Evolutionary conservation across 2,797 vertebrate genomes (phyloP), one percentile per base, ranked within the genome.

Genomic region (Momotus momota): DNA sequence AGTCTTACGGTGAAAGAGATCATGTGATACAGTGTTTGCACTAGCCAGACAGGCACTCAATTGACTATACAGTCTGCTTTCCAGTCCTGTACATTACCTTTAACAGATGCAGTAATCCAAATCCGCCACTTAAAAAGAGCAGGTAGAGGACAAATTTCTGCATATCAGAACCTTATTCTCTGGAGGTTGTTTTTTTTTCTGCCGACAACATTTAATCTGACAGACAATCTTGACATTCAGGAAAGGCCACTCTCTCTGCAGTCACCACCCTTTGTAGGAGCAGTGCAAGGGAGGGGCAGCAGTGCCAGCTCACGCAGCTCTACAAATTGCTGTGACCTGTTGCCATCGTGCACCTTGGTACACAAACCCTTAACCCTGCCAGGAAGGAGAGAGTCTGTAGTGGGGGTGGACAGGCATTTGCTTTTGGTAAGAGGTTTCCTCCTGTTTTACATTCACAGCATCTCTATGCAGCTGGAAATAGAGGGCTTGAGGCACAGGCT

Each of bases 371-470:
- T 33, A 11, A 62, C 72, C 10, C 23, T 21, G 0, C 10, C 19
- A 49, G 43, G 21, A 74, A 60, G 29, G 19, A 23, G 41, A 22
- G 49, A 45, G 10, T 12, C 45, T 41, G 19, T 8, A 19, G n/a
- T 19, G 20, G 41, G 10, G 9, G 3, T 21, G 41, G 60, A 70
- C 31, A 43, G 0, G 0, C 15, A 19, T 66, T 83, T 83, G 46
- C 31, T 40, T 74, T 40, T 69, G 55, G 27, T 66, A 41, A 77
- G 58, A 80, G 25, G 23, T 57, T 73, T 88, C 64, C 49, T 94
- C 17, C 75, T 72, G 43, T 29, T 94, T 87, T 67, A 82, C 33
- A 71, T 60, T 86, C 78, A 62, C 66, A 77, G 31, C 49, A 77
- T 57, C 48, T 71, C 57, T 19, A 3, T 35, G 62, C 29, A 86